Evolutionary conservation across 2,113 vertebrate species (phyloP).

Genomic region (Emydocephalus ijimae): DNA sequence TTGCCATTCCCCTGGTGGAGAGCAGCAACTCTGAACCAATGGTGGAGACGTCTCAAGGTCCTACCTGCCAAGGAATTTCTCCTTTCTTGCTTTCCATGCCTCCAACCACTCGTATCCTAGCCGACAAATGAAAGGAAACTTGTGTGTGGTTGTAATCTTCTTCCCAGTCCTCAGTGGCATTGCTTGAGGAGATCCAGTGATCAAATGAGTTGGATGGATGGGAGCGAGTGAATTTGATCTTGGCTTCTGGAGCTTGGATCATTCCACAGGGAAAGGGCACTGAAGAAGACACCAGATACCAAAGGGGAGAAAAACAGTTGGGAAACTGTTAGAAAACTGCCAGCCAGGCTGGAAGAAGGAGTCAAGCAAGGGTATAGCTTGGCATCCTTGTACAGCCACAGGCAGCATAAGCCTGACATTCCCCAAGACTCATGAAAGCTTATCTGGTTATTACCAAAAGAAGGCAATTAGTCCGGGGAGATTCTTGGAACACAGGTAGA

Average conservation of each 20-base stretch:
- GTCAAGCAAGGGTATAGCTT: not conserved
- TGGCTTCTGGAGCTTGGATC: constrained; percentile 51
- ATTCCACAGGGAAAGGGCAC: constrained; percentile 73
- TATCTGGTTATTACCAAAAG: not conserved
- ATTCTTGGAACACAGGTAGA: not conserved
- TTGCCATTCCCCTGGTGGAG: not conserved
- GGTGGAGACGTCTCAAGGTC: not conserved
- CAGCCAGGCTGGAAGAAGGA: not conserved
- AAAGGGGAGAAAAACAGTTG: not conserved
- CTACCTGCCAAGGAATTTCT: constrained; percentile 96
- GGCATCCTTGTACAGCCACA: not conserved
- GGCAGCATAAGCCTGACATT: not conserved
- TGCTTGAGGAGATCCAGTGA: constrained; percentile 21
- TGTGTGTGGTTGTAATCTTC: not conserved
- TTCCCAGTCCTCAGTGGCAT: accelerated
- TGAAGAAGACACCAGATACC: constrained; percentile 27
- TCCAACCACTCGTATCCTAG: constrained; percentile 73
- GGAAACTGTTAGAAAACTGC: not conserved
- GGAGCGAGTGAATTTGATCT: not conserved
- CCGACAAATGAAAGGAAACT: constrained; percentile 3
- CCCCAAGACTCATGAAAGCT: not conserved
- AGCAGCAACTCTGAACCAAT: not conserved
- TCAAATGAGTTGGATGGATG: not conserved
- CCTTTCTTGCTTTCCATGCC: constrained; percentile 75
- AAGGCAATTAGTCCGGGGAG: not conserved